A percentile compares a stretch with the other conserved stretches of the same genome.
Evolutionary conservation across 2,888 invertebrate genomes (phyloP).

Genomic region (Tenthredo distinguenda): DNA sequence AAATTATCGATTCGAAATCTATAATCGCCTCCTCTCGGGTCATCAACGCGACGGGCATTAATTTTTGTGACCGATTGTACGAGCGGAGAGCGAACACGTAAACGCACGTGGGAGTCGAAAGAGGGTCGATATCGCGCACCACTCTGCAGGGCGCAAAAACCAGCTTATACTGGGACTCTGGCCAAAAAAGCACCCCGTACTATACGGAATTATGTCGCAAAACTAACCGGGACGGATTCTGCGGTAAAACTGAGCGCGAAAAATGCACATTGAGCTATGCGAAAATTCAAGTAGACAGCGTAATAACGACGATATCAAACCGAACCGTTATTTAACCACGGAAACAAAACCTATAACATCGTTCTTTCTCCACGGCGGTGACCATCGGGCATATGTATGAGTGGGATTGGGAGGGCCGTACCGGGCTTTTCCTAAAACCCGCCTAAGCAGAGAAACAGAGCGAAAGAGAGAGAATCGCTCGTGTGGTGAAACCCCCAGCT

Average conservation of each 20-base stretch:
- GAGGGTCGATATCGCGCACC: conserved; percentile 70
- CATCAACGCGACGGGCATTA: background rate
- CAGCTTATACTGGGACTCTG: conserved; percentile 63
- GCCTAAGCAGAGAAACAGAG: background rate
- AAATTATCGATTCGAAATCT: background rate
- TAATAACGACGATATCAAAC: background rate
- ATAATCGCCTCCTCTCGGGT: background rate
- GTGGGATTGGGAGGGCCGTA: background rate
- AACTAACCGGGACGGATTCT: conserved; percentile 50
- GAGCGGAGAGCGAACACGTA: conserved; percentile 1
- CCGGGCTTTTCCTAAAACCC: conserved; percentile 9
- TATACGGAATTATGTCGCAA: background rate
- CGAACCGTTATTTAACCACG: background rate
- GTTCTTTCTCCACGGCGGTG: background rate
- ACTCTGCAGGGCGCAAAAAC: conserved; percentile 67
- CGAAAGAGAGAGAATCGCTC: background rate
- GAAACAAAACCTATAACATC: background rate
- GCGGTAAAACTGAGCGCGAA: background rate
- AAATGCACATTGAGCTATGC: background rate
- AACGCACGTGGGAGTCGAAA: conserved; percentile 43
- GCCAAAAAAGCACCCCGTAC: conserved; percentile 63
- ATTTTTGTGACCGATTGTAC: conserved; percentile 41
- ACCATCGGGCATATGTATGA: background rate
- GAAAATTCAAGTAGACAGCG: background rate
- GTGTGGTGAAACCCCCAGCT: background rate